phyloP scores from a whole-genome alignment of 2,797 vertebrate genomes.

The Rhabdophis nuchalis region DNA sequence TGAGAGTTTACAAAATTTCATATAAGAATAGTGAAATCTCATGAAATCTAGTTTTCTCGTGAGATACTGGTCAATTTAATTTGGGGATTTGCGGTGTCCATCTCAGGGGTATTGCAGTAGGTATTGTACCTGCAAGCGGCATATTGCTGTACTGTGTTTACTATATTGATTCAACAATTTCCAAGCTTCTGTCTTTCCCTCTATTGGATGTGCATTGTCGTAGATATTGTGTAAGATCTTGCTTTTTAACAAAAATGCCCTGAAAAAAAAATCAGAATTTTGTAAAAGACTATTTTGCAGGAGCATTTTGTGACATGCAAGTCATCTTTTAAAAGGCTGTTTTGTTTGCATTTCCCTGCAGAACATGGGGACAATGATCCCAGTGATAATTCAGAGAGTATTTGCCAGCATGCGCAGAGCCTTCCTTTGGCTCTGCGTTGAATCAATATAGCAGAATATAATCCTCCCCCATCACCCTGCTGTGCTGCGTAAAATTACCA shows the following conservation, averaged over 20 bases:
- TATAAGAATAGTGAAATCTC: background rate
- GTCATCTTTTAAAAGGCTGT: background rate
- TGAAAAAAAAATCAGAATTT: background rate
- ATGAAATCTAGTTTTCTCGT: background rate
- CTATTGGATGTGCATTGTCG: background rate
- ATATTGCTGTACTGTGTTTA: background rate
- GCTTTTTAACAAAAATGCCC: background rate
- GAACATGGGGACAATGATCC: background rate
- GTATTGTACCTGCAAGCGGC: background rate
- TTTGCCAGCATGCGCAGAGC: background rate
- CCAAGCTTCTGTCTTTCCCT: background rate
- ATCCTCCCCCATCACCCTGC: background rate
- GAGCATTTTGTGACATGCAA: background rate
- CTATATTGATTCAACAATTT: background rate
- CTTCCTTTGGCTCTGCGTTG: background rate
- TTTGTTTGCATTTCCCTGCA: background rate
- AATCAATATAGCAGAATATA: constrained; percentile 15
- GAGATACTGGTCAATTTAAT: background rate
- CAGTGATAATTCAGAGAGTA: background rate
- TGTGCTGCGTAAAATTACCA: constrained; percentile 34
- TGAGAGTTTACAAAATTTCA: background rate
- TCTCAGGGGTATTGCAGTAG: background rate
- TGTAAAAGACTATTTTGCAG: background rate
- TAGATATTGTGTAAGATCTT: background rate
- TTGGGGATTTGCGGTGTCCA: background rate